A percentile compares a stretch with the other conserved stretches of the same genome.
Evolutionary conservation across 2,888 invertebrate species (phyloP).

Genomic region (Imbricaverruca yamaguchii): DNA sequence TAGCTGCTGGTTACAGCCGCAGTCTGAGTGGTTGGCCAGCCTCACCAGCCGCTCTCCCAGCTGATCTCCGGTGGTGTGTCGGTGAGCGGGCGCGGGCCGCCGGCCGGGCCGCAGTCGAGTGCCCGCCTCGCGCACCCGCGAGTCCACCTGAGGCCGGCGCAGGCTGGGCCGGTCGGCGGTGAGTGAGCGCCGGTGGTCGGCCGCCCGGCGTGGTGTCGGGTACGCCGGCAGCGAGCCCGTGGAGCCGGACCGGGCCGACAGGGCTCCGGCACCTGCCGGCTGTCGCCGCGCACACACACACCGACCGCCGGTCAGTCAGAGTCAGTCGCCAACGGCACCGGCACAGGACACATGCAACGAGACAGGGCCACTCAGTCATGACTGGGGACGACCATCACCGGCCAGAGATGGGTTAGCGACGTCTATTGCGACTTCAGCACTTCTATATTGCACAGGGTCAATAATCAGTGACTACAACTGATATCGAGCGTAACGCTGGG

Average conservation of each 20-base stretch:
- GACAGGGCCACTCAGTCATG: too few relatives aligned
- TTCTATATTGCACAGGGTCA: too few relatives aligned
- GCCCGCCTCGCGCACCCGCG: not conserved
- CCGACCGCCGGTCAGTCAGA: too few relatives aligned
- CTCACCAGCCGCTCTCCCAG: not conserved
- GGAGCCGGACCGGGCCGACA: not conserved
- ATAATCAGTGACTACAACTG: too few relatives aligned
- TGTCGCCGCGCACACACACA: not conserved
- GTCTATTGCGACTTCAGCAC: too few relatives aligned
- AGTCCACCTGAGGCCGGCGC: not conserved
- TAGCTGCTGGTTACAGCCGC: too few relatives aligned
- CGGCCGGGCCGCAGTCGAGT: not conserved
- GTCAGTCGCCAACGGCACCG: not conserved
- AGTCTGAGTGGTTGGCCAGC: too few relatives aligned
- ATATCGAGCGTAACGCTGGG: too few relatives aligned
- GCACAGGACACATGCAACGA: not conserved
- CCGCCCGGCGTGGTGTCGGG: not conserved
- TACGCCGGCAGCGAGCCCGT: conserved; percentile 7
- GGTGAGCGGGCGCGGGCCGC: not conserved
- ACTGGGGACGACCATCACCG: too few relatives aligned
- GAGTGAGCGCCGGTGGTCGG: not conserved
- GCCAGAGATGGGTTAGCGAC: too few relatives aligned
- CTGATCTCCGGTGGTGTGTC: not conserved
- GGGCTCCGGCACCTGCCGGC: not conserved
- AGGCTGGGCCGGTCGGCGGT: conserved; percentile 10